Base-by-base conservation (phyloP, 1,140 invertebrate genomes). In the Drosophila watanabei region DNA sequence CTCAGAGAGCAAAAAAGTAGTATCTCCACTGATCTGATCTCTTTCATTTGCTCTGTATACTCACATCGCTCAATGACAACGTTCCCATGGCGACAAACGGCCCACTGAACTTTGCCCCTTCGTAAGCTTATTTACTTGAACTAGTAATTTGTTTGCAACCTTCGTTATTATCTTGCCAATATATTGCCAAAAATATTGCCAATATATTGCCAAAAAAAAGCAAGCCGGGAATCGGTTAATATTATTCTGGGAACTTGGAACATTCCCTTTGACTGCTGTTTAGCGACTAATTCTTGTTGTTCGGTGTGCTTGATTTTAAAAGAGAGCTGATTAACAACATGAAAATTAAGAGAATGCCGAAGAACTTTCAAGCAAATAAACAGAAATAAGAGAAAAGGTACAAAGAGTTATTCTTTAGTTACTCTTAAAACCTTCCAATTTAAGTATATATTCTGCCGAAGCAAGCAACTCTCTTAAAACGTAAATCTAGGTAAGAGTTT, bases 41-140 rank as follows among this genome's bases (percentile, higher is more conserved):
- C 14, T 57, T 39, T 5, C 20, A 8, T 56, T 24, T 24, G 11
- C 7, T 35, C 33, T 24, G 49, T 41, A 37, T 54, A 86, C 83
- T 87, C 39, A 87, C 83, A 24, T 87, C 56, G 14, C 28, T 76
- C 10, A 87, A 51, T 37, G 79, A 82, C 43, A 87, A 62, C n/a
- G 79, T 82, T 66, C 70, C 83, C 83, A 82, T 87, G 9, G 9
- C 46, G 20, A n/a, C n/a, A n/a, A n/a, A n/a, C n/a, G n/a, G n/a
- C 28, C 10, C 18, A 13, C 8, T 48, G 65, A 65, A 62, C 63
- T 76, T 84, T 76, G 59, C n/a, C 28, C n/a, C 52, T 33, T 0
- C 0, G 16, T 3, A 9, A 14, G 41, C 7, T 51, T 62, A 2
- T 20, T 32, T 0, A 14, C 32, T 30, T 13, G 10, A 18, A 41